Base-by-base conservation (phyloP, 2,888 invertebrate species). In the Pharmacophagus antenor region DNA sequence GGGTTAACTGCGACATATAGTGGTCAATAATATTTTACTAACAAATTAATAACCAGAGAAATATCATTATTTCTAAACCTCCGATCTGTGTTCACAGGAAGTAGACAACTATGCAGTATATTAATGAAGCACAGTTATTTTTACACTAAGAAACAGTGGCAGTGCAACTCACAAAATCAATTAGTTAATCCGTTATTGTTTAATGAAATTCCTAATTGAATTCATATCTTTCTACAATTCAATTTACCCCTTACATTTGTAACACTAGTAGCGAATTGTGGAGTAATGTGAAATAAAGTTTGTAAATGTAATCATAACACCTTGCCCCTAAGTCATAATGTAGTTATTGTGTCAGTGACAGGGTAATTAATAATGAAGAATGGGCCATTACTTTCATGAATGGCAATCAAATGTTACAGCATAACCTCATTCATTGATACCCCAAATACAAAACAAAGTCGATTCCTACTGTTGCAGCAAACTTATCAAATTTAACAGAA, bases 321-420 rank as follows among this genome's bases (percentile, higher is more conserved):
- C 17, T 6, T 15, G 42, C 42, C n/a, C 1, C 17, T n/a, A 42
- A 42, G 18, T 42, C 6, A 1, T 2, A 3, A 10, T 48, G 17
- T 31, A 37, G 21, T 2, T 17, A 55, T 55, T 55, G 15, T 47
- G 27, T 49, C 12, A 17, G 10, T 22, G 2, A 37, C n/a, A 18
- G 47, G 31, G 46, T 46, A 58, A 58, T 58, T 52, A 47, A 58
- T 58, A n/a, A 31, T 23, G 20, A 52, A 31, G 37, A 58, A 58
- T 58, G 58, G 25, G 37, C 47, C 18, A 15, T 52, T 47, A 58
- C 51, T 47, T 37, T 47, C 46, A 58, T 31, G 17, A 51, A 31
- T 22, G 18, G 31, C 46, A 37, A 37, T 21, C 44, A 51, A 49
- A 51, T 57, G 51, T 31, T n/a, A 8, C 21, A 41, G 41, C 1